Evolutionary conservation across 2,797 vertebrate genomes (phyloP).

Genomic region (Hoplostethus atlanticus): DNA sequence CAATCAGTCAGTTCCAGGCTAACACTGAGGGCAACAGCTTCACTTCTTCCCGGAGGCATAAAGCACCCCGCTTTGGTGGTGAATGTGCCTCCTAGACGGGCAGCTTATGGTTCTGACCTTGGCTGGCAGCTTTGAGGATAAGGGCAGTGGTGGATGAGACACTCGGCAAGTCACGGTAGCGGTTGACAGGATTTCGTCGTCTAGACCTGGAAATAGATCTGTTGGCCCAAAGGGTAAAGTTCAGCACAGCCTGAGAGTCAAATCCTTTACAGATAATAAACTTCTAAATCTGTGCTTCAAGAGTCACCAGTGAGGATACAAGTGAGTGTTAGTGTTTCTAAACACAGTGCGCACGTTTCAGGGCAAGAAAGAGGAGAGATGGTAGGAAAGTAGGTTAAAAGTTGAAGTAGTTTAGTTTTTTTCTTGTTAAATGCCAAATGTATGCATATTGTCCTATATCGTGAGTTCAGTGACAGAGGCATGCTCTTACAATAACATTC

Average conservation of each 20-base stretch:
- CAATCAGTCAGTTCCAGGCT: background rate
- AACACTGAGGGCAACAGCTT: background rate
- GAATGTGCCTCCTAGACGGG: conserved; percentile 5
- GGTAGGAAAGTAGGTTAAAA: background rate
- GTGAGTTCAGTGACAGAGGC: too few relatives aligned
- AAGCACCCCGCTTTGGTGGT: background rate
- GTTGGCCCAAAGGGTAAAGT: conserved; percentile 37
- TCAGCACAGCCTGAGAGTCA: conserved; percentile 22
- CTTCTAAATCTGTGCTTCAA: conserved; percentile 34
- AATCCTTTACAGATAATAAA: conserved; percentile 41
- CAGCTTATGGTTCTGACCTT: conserved; percentile 39
- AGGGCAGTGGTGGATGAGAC: conserved; percentile 18
- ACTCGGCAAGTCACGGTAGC: conserved; percentile 36
- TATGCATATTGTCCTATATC: too few relatives aligned
- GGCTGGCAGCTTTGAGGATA: conserved; percentile 38
- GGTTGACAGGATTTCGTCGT: conserved; percentile 59
- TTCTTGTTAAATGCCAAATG: too few relatives aligned
- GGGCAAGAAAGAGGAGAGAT: background rate
- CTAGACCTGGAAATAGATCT: conserved; percentile 65
- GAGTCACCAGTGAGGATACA: conserved; percentile 5
- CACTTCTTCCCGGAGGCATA: background rate
- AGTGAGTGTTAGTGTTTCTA: background rate
- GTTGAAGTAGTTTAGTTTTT: too few relatives aligned
- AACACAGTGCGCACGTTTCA: background rate
- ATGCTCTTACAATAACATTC: too few relatives aligned